These are phyloP conservation scores for Panthera tigris DNA, from an alignment of 2,113 vertebrate genomes.

Conservation along the genomic window DNA sequence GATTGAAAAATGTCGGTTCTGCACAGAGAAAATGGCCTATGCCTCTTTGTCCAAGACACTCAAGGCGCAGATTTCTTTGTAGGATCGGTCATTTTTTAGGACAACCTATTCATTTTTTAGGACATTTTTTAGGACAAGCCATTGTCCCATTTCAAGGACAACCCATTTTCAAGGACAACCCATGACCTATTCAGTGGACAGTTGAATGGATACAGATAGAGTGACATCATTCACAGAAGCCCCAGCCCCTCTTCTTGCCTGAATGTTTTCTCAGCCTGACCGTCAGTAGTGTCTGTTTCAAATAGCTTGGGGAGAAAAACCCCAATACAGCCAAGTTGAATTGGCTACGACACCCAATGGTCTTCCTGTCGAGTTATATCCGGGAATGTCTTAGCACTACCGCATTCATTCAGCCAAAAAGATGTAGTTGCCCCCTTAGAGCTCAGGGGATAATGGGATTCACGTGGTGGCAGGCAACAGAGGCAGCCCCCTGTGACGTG, in stretches of 20 bases:
- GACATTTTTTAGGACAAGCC: not conserved
- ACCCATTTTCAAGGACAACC: not conserved
- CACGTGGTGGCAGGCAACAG: not conserved
- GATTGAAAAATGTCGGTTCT: not conserved
- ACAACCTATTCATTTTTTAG: not conserved
- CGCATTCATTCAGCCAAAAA: not conserved
- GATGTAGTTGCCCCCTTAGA: not conserved
- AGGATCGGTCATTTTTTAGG: not conserved
- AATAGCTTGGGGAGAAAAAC: not conserved
- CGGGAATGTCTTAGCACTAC: not conserved
- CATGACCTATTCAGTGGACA: not conserved
- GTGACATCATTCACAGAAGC: not conserved
- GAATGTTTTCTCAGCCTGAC: not conserved
- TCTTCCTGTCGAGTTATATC: not conserved
- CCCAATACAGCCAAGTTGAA: not conserved
- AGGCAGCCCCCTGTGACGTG: not conserved
- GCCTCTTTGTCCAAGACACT: not conserved
- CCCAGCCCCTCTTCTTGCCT: not conserved
- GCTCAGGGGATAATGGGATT: not conserved
- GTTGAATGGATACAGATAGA: too few species aligned
- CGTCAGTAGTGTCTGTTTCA: not conserved
- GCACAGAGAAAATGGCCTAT: not conserved
- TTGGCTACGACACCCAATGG: not conserved
- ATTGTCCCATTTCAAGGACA: not conserved
- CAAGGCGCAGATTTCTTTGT: not conserved